phyloP scores from a whole-genome alignment of 2,113 vertebrate genomes.

The Gila orcuttii region DNA sequence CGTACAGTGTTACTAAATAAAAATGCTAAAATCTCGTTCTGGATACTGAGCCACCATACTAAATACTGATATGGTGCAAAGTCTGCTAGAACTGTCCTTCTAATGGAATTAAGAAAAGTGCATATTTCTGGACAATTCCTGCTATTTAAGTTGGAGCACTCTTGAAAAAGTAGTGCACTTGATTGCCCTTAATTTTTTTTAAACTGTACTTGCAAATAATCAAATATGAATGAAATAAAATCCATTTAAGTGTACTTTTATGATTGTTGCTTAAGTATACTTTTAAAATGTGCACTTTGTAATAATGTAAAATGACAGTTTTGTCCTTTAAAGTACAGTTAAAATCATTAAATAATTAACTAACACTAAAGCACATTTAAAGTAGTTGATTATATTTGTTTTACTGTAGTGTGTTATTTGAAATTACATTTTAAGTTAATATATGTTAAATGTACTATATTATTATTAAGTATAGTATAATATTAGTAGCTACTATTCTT shows the following conservation, averaged over 20 bases:
- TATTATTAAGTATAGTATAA: background rate
- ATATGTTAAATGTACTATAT: no score
- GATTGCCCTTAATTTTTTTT: background rate
- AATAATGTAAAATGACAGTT: no score
- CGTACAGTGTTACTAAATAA: slow-evolving; percentile 22
- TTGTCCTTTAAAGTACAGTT: background rate
- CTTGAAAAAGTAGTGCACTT: background rate
- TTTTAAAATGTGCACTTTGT: background rate
- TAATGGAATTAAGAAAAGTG: slow-evolving; percentile 2
- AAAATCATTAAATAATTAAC: background rate
- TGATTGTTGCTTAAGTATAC: background rate
- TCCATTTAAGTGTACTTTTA: background rate
- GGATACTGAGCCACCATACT: background rate
- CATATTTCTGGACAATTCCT: background rate
- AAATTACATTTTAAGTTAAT: no score
- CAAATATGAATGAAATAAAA: background rate
- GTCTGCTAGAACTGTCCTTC: background rate
- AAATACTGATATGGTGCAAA: background rate
- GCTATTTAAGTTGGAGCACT: background rate
- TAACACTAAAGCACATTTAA: background rate
- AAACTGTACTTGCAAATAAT: background rate
- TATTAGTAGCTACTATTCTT: no score
- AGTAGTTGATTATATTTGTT: background rate
- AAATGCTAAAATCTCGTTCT: background rate
- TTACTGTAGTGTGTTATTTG: background rate